phyloP scores from a whole-genome alignment of 1,140 invertebrate genomes.

The Leptopilina clavipes region DNA sequence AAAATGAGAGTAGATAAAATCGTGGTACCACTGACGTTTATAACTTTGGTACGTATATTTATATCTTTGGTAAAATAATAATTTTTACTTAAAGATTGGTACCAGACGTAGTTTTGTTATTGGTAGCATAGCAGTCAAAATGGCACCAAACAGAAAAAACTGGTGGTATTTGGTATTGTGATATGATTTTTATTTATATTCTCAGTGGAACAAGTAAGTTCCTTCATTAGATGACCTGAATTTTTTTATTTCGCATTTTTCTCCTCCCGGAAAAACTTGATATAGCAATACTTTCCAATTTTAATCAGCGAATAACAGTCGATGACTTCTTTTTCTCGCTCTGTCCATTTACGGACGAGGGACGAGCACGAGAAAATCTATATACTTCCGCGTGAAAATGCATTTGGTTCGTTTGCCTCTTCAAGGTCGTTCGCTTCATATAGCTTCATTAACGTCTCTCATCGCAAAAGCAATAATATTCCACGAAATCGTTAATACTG shows the following conservation, averaged over 20 bases:
- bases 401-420: conserved; percentile 35
- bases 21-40: no score
- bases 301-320: conserved; percentile 49
- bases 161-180: no score
- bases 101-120: no score
- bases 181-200: no score
- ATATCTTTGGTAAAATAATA: no score
- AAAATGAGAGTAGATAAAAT: no score
- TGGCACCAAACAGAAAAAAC: no score
- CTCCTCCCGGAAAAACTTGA: conserved; percentile 34
- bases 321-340: conserved; percentile 35
- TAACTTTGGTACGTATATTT: no score
- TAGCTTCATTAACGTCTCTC: conserved; percentile 36
- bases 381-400: conserved; percentile 51
- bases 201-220: conserved; percentile 51
- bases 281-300: conserved; percentile 58
- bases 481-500: neutral
- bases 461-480: conserved; percentile 16
- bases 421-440: conserved; percentile 45
- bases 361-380: conserved; percentile 44
- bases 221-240: conserved; percentile 47
- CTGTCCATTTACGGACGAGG: conserved; percentile 43
- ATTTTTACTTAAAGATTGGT: no score
- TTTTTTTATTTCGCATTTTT: conserved; percentile 44
- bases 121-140: no score